These are phyloP conservation scores for Holocentrus rufus DNA, from an alignment of 2,797 vertebrate genomes.

Conservation along the genomic window DNA sequence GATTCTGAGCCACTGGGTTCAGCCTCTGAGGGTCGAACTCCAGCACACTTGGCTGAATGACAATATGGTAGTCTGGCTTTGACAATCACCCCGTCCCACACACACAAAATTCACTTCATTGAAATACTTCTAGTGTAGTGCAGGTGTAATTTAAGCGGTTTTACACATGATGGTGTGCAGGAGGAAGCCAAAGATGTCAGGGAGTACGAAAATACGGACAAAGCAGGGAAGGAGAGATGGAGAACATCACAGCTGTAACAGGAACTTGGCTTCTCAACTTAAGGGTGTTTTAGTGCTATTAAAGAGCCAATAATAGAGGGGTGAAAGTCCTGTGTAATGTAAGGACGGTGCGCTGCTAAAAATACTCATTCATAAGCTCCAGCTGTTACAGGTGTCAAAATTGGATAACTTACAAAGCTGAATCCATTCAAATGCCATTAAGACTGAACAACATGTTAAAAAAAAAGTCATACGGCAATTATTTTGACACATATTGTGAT, in stretches of 20 bases:
- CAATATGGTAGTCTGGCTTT: constrained; percentile 14
- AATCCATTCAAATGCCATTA: constrained; percentile 23
- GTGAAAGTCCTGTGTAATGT: constrained; percentile 31
- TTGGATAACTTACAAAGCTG: constrained; percentile 7
- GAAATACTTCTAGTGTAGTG: constrained; percentile 13
- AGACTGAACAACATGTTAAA: background rate
- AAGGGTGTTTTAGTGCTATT: constrained; percentile 29
- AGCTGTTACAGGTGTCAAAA: background rate
- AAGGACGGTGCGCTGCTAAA: constrained; percentile 41
- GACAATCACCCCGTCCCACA: background rate
- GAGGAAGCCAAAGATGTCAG: constrained; percentile 9
- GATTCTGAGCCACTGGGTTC: constrained; percentile 8
- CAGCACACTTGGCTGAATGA: constrained; percentile 5
- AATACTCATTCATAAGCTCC: constrained; percentile 19
- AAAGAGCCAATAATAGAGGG: constrained; percentile 35
- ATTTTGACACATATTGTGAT: no score
- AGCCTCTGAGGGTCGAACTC: constrained; percentile 13
- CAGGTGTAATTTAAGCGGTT: background rate
- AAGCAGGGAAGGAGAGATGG: constrained; percentile 8
- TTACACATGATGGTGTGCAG: background rate
- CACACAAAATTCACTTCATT: constrained; percentile 18
- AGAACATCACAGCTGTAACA: constrained; percentile 37
- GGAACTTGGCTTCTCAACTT: constrained; percentile 22
- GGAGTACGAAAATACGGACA: constrained; percentile 16
- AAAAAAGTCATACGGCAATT: no score